Percentiles rank a stretch among this genome's conserved stretches.
Conservation (phyloP, 2,797 vertebrate species). For the Crocodylus rhombifer region DNA sequence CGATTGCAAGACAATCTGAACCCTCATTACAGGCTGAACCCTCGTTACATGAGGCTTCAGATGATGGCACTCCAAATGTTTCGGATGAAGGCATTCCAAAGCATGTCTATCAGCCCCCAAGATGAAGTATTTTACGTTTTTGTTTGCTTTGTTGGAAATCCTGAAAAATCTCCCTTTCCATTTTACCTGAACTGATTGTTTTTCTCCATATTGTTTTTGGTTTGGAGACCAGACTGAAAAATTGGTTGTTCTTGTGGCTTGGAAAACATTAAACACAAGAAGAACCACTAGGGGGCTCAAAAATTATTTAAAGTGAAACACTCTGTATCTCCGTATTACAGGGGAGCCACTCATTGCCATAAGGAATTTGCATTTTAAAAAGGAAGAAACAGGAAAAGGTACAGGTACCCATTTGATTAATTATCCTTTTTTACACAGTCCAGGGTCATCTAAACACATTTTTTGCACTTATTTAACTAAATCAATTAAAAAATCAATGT, state of each 20-base stretch:
- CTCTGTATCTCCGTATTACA: not conserved
- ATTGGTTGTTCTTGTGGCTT: not conserved
- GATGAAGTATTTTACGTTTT: no score
- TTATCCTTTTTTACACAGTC: constrained; percentile 20
- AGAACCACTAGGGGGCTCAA: not conserved
- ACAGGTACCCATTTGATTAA: constrained; percentile 23
- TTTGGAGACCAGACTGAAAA: constrained; percentile 14
- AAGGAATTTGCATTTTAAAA: not conserved
- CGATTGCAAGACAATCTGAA: no score
- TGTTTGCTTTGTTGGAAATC: constrained; percentile 12
- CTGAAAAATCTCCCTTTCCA: constrained; percentile 10
- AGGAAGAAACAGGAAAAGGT: constrained; percentile 27
- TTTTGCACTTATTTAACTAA: constrained; percentile 64
- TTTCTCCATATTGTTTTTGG: not conserved
- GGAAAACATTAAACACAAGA: not conserved
- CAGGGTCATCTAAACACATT: constrained; percentile 41
- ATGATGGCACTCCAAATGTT: no score
- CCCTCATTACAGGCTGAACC: no score
- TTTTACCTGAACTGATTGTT: not conserved
- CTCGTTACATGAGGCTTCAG: no score
- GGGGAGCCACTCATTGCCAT: not conserved
- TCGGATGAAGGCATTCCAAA: no score
- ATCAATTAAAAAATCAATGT: constrained; percentile 50
- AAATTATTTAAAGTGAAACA: not conserved
- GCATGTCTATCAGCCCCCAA: no score